Conservation (phyloP, 2,888 invertebrate species). For the Sphaerophoria taeniata region DNA sequence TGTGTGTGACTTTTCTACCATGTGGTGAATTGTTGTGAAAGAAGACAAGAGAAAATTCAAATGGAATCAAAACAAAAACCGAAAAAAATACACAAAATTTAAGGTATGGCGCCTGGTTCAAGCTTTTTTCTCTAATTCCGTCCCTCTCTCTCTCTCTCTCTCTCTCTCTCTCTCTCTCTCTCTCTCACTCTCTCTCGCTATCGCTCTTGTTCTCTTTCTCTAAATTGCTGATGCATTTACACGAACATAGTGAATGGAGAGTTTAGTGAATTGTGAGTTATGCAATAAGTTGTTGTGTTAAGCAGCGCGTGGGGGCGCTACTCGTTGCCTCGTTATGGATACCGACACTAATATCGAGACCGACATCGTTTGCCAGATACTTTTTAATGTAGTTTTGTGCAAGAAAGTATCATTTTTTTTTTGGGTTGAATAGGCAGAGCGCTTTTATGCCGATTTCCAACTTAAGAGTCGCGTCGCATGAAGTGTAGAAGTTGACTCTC, state of each 20-base stretch:
- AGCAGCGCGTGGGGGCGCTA: conserved; percentile 14
- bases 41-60: conserved; percentile 54
- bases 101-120: conserved; percentile 62
- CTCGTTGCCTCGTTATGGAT: background rate
- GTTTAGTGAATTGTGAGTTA: conserved; percentile 5
- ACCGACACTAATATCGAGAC: background rate
- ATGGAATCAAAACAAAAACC: conserved; percentile 73
- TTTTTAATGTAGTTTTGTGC: conserved; percentile 25
- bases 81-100: conserved; percentile 63
- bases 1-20: conserved; percentile 1
- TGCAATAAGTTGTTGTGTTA: conserved; percentile 27
- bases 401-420: conserved; percentile 45
- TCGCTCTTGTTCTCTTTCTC: background rate
- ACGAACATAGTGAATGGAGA: conserved; percentile 42
- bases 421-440: background rate
- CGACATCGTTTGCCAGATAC: background rate
- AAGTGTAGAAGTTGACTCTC: conserved; percentile 20
- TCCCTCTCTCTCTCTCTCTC: background rate
- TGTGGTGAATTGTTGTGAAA: conserved; percentile 49
- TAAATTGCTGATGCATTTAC: conserved; percentile 24
- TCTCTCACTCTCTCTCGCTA: background rate
- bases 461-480: background rate
- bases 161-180: background rate
- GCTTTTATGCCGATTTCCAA: conserved; percentile 21
- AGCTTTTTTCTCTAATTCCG: conserved; percentile 29